Conservation (phyloP, 2,113 vertebrate genomes). For the Chionodraco myersi region DNA sequence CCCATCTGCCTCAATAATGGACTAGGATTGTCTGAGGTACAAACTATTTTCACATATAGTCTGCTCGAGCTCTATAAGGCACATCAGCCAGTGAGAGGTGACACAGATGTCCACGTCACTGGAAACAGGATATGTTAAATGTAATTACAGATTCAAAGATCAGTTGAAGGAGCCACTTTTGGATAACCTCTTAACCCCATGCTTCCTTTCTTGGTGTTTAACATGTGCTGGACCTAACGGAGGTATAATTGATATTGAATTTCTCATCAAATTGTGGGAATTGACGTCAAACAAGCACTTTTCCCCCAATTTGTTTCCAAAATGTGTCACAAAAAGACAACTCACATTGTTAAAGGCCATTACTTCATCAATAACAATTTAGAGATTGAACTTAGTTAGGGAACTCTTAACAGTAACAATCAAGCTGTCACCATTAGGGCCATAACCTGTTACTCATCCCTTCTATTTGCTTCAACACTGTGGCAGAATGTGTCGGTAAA, state of each 20-base stretch:
- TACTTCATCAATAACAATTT: not conserved
- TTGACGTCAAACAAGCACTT: constrained; percentile 1
- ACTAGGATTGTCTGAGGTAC: not conserved
- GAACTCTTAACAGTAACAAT: not conserved
- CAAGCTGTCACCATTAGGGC: constrained; percentile 9
- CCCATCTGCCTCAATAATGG: not conserved
- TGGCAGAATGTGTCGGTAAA: not conserved
- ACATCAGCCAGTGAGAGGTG: not conserved
- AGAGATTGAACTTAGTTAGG: not conserved
- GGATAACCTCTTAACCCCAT: not conserved
- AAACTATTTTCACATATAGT: not conserved
- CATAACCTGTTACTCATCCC: not conserved
- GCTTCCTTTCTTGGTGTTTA: not conserved
- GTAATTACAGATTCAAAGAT: no score
- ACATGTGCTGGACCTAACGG: not conserved
- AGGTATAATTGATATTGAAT: constrained; percentile 4
- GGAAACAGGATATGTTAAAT: no score
- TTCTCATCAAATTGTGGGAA: not conserved
- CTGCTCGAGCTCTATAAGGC: not conserved
- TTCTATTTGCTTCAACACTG: not conserved
- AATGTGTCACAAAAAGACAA: not conserved
- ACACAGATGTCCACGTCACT: no score
- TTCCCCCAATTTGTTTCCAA: constrained; percentile 5
- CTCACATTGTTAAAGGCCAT: constrained; percentile 15
- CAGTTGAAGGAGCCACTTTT: not conserved